These are phyloP conservation scores for Meganola albula DNA, from an alignment of 2,888 invertebrate genomes.

Conservation along the genomic window DNA sequence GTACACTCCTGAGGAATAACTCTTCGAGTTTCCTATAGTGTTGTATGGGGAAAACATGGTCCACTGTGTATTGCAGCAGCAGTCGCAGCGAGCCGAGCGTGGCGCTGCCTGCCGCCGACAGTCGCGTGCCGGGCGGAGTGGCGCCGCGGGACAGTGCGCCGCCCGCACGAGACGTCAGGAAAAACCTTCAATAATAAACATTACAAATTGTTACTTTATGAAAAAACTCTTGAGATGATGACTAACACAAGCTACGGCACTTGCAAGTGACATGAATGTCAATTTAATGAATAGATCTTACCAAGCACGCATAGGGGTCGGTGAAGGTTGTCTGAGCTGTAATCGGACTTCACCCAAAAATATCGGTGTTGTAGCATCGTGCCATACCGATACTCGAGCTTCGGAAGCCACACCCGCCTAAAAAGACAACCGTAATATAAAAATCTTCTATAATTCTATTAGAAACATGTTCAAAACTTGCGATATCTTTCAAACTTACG, in stretches of 20 bases:
- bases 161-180: slow-evolving; percentile 76
- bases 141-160: slow-evolving; percentile 82
- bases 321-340: slow-evolving; percentile 82
- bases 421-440: not conserved
- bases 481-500: slow-evolving; percentile 45
- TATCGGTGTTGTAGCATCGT: slow-evolving; percentile 88
- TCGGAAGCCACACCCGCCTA: slow-evolving; percentile 85
- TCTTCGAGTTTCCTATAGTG: slow-evolving; percentile 88
- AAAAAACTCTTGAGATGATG: too few relatives aligned
- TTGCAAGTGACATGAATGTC: too few relatives aligned
- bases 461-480: not conserved
- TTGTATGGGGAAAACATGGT: slow-evolving; percentile 90
- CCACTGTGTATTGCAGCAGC: slow-evolving; percentile 91
- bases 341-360: slow-evolving; percentile 93
- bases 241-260: too few relatives aligned
- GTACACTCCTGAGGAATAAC: slow-evolving; percentile 84
- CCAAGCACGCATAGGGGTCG: slow-evolving; percentile 81
- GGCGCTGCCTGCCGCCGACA: slow-evolving; percentile 74
- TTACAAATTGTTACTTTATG: too few relatives aligned
- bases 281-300: too few relatives aligned
- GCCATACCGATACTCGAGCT: slow-evolving; percentile 90
- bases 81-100: slow-evolving; percentile 89
- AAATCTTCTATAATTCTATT: not conserved
- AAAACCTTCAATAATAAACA: slow-evolving; percentile 79
- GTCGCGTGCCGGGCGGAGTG: slow-evolving; percentile 85